Evolutionary conservation across 2,113 vertebrate species (phyloP).

Genomic region (Myiozetetes cayanensis): DNA sequence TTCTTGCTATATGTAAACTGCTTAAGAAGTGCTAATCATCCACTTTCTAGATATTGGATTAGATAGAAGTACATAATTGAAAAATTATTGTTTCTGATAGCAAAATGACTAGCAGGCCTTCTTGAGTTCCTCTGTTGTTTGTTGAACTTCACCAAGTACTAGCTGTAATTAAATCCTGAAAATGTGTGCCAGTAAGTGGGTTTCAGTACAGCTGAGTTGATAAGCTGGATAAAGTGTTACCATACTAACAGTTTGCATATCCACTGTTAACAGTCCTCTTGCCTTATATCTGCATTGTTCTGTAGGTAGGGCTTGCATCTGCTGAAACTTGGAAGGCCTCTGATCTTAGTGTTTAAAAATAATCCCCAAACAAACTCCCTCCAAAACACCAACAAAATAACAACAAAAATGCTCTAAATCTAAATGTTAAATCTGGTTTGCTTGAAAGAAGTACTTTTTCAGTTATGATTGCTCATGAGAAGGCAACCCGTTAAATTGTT

Average conservation of each 20-base stretch:
- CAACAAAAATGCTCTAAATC: background rate
- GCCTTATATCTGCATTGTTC: background rate
- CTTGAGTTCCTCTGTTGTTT: background rate
- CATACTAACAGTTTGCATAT: background rate
- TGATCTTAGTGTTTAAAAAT: background rate
- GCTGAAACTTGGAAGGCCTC: background rate
- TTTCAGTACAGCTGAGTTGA: background rate
- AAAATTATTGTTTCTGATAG: background rate
- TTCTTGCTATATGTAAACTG: background rate
- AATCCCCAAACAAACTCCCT: rapidly evolving
- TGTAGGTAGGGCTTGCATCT: background rate
- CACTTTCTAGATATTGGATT: background rate
- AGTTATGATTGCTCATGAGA: background rate
- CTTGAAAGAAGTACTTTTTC: background rate
- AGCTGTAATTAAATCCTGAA: background rate
- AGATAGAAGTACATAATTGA: background rate
- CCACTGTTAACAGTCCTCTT: background rate
- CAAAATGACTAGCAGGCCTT: background rate
- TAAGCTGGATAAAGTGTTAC: background rate
- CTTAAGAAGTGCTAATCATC: background rate
- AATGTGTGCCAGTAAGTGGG: background rate
- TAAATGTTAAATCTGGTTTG: background rate
- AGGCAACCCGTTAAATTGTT: background rate
- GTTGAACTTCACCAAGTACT: background rate
- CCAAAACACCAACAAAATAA: background rate